Percentiles rank a stretch among this genome's conserved stretches.
Evolutionary conservation across 2,113 vertebrate species (phyloP).

Genomic region (Guaruba guarouba): DNA sequence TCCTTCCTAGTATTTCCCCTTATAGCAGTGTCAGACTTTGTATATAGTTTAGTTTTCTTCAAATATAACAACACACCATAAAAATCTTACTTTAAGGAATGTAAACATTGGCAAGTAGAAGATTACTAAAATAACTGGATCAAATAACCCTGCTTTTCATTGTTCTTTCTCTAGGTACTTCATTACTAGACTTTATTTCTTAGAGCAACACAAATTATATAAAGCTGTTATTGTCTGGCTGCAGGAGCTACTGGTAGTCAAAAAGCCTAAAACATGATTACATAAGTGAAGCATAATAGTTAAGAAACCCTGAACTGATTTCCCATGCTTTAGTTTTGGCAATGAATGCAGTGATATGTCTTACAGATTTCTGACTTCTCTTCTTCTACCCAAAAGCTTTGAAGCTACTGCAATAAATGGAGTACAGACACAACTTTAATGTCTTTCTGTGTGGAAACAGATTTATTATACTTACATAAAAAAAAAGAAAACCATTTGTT

Average conservation of each 20-base stretch:
- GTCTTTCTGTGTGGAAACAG: not conserved
- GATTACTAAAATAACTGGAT: not conserved
- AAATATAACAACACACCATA: not conserved
- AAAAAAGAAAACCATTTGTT: constrained; percentile 32
- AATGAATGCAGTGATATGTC: not conserved
- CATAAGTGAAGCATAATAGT: constrained; percentile 8
- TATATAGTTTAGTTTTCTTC: not conserved
- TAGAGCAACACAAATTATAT: not conserved
- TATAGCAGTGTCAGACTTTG: not conserved
- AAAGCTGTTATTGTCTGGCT: not conserved
- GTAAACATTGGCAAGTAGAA: not conserved
- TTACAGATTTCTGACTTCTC: constrained; percentile 29
- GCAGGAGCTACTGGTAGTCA: not conserved
- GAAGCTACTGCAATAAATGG: not conserved
- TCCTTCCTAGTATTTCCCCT: not conserved
- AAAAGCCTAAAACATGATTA: not conserved
- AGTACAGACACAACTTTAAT: not conserved
- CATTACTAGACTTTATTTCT: not conserved
- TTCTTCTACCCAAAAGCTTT: not conserved
- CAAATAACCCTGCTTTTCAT: not conserved
- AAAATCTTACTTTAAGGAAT: not conserved
- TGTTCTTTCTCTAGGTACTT: not conserved
- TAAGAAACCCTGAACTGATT: constrained; percentile 14
- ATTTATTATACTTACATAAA: constrained; percentile 21
- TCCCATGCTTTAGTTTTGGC: not conserved